phyloP scores from a whole-genome alignment of 2,113 vertebrate species.

The Fulmarus glacialis region DNA sequence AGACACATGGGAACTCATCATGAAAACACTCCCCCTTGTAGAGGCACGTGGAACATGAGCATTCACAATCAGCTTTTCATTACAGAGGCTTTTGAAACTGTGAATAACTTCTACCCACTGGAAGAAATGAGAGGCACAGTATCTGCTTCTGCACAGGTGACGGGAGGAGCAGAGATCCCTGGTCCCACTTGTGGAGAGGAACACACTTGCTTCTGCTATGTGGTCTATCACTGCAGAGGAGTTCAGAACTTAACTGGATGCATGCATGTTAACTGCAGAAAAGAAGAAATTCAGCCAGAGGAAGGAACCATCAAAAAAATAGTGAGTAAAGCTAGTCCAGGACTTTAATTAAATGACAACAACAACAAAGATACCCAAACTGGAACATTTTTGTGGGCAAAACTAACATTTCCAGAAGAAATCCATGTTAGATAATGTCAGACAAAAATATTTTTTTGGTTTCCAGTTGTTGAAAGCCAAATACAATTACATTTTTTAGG shows the following conservation, averaged over 20 bases:
- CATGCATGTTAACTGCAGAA: neutral
- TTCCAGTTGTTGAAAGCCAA: slow-evolving; percentile 6
- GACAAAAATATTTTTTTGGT: neutral
- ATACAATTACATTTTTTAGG: neutral
- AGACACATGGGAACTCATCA: neutral
- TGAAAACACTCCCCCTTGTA: neutral
- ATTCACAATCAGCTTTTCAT: neutral
- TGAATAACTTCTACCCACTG: neutral
- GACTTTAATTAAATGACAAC: neutral
- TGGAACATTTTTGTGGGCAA: neutral
- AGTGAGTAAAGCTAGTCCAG: neutral
- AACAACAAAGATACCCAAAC: neutral
- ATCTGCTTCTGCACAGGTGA: neutral
- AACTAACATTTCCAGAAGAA: neutral
- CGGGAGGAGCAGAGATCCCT: neutral
- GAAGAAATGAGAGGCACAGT: neutral
- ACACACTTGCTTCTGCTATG: accelerated
- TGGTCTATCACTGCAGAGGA: neutral
- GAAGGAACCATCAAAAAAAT: neutral
- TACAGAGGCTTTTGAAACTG: neutral
- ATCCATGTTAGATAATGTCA: neutral
- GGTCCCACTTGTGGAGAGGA: neutral
- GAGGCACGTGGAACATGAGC: neutral
- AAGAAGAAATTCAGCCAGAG: neutral
- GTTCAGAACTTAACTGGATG: neutral